These are phyloP conservation scores for Hymenochirus boettgeri DNA, from an alignment of 2,113 vertebrate species.

Conservation along the genomic window DNA sequence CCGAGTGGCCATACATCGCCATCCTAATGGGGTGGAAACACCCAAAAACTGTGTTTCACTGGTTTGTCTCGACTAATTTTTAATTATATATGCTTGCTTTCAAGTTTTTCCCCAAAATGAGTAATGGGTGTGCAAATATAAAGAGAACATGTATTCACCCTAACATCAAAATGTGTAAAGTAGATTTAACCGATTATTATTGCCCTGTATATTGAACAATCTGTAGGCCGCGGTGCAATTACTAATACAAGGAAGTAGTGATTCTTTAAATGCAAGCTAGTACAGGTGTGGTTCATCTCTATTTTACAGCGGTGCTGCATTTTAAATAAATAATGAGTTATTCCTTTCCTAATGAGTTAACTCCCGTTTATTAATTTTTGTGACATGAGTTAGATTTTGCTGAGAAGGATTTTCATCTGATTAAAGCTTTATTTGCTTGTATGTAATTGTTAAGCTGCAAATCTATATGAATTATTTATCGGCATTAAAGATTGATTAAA, in stretches of 20 bases:
- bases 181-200: no score
- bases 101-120: no score
- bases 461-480: neutral
- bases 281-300: neutral
- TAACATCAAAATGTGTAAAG: no score
- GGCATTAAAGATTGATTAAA: neutral
- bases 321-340: slow-evolving; percentile 1
- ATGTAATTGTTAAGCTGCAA: neutral
- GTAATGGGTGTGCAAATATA: no score
- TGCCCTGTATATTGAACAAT: no score
- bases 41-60: no score
- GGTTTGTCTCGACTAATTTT: no score
- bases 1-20: no score
- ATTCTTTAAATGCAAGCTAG: neutral
- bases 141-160: no score
- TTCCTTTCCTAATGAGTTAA: neutral
- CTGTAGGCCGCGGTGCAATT: no score
- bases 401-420: neutral
- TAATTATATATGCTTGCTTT: no score
- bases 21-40: no score
- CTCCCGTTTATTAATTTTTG: neutral
- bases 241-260: neutral
- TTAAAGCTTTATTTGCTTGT: neutral
- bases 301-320: neutral
- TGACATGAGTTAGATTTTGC: neutral